Base-by-base conservation (phyloP, 2,888 invertebrate species). In the Andrena trimmerana region DNA sequence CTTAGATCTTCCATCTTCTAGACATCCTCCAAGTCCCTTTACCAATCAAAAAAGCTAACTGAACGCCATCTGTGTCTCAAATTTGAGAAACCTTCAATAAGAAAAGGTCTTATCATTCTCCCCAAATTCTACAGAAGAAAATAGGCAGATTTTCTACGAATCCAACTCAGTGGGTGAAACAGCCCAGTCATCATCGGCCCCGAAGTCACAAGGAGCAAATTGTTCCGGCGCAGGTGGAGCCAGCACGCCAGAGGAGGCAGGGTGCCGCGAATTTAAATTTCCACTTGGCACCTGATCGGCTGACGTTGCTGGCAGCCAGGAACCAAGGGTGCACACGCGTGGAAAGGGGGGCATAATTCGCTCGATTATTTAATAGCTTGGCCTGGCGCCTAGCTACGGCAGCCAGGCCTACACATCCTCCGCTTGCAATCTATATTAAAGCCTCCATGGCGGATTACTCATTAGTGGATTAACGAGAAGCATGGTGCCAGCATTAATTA, bases 301-400 rank as follows among this genome's bases (percentile, higher is more conserved):
- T 85, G 85, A 88, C 88, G 81, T 69, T 31, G 85, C 81, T 66
- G 78, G 77, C 62, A 72, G 73, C 74, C 78, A 76, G 66, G 63
- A 63, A 75, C 62, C 69, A 65, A 66, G 70, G 65, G 72, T 78
- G 57, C 57, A 10, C 60, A 65, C 74, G 68, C 71, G 63, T 68
- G 73, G 50, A 66, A 27, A 70, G 63, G 68, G 81, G 62, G 71
- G 80, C 78, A 85, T 85, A 87, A 81, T 85, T 87, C 79, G 89
- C 86, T 82, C 81, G 84, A 88, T 90, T 91, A 90, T 90, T 91
- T 91, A 91, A 90, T 88, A 85, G 88, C 80, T 88, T 88, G 88
- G 89, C 87, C 84, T 82, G 66, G 79, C 79, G 87, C 85, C 88
- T 81, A 78, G 75, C 69, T 72, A 68, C 62, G 66, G 62, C 76